phyloP scores from a whole-genome alignment of 2,113 vertebrate genomes.

The Austrofundulus limnaeus region DNA sequence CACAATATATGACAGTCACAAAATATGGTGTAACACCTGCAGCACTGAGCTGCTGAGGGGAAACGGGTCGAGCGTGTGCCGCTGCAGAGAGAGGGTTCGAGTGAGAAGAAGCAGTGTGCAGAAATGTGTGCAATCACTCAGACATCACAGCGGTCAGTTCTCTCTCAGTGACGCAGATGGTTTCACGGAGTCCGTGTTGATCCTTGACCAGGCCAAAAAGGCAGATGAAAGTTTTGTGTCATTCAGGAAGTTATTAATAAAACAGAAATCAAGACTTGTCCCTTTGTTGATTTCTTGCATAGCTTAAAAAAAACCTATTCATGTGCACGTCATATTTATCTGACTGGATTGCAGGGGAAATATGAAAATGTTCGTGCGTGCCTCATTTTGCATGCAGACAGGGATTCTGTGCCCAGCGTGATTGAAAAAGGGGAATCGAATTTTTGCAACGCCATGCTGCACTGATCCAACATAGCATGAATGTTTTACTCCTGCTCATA shows the following conservation, averaged over 20 bases:
- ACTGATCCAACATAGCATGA: conserved; percentile 21
- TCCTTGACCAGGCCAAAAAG: conserved; percentile 34
- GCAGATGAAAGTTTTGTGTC: conserved; percentile 21
- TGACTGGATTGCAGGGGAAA: not conserved
- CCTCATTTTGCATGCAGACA: conserved; percentile 3
- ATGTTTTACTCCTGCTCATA: conserved; percentile 36
- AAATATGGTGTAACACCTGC: too few species aligned
- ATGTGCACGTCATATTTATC: not conserved
- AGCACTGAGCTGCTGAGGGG: too few species aligned
- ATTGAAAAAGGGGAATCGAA: not conserved
- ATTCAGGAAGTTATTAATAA: conserved; percentile 21
- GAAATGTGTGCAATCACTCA: conserved; percentile 1
- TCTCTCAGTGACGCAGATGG: conserved; percentile 38
- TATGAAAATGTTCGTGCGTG: not conserved
- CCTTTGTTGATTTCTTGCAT: not conserved
- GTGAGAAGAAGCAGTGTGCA: conserved; percentile 4
- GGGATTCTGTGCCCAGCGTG: not conserved
- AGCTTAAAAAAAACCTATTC: not conserved
- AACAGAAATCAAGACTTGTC: not conserved
- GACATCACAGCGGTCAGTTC: conserved; percentile 17
- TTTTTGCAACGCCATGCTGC: conserved; percentile 4
- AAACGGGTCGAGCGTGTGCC: conserved; percentile 5
- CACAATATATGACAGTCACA: too few species aligned
- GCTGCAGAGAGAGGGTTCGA: conserved; percentile 8
- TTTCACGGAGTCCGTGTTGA: conserved; percentile 20